Percentiles rank a stretch among this genome's conserved stretches.
These are phyloP conservation scores for Acronicta psi DNA, from an alignment of 2,888 invertebrate species.

Conservation along the genomic window DNA sequence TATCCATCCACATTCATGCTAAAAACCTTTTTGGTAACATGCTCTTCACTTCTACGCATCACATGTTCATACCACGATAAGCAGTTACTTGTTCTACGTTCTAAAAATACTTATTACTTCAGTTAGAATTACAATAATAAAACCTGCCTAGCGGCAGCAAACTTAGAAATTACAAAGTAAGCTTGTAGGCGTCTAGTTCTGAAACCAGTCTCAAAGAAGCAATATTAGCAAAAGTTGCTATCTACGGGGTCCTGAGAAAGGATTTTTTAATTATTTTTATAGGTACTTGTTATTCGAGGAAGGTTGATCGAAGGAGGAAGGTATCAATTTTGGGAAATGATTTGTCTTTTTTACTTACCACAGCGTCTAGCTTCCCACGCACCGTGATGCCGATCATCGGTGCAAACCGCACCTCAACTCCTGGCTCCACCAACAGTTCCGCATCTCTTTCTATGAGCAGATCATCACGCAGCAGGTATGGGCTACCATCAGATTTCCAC, in stretches of 20 bases:
- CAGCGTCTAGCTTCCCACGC: constrained; percentile 95
- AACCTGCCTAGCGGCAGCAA: constrained; percentile 22
- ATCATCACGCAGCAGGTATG: constrained; percentile 94
- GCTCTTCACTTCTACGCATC: no score
- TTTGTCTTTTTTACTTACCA: constrained; percentile 91
- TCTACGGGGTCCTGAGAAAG: not conserved
- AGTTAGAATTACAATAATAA: constrained; percentile 3
- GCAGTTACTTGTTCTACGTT: no score
- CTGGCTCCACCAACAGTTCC: constrained; percentile 95
- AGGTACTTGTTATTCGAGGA: not conserved
- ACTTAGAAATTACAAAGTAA: constrained; percentile 26
- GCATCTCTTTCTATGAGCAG: constrained; percentile 93
- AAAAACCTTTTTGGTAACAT: no score
- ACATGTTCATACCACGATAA: no score
- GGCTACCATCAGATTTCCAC: constrained; percentile 90
- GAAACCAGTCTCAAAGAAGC: constrained; percentile 19
- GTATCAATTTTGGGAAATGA: not conserved
- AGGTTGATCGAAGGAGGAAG: not conserved
- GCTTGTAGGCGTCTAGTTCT: constrained; percentile 28
- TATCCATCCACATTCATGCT: no score
- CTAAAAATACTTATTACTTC: constrained; percentile 22
- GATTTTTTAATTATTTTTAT: constrained; percentile 75
- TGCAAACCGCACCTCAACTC: constrained; percentile 96
- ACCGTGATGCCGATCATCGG: constrained; percentile 98
- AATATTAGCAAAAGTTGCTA: constrained; percentile 15